These are phyloP conservation scores for Phalanger gymnotis DNA, from an alignment of 2,797 vertebrate genomes.

Conservation along the genomic window DNA sequence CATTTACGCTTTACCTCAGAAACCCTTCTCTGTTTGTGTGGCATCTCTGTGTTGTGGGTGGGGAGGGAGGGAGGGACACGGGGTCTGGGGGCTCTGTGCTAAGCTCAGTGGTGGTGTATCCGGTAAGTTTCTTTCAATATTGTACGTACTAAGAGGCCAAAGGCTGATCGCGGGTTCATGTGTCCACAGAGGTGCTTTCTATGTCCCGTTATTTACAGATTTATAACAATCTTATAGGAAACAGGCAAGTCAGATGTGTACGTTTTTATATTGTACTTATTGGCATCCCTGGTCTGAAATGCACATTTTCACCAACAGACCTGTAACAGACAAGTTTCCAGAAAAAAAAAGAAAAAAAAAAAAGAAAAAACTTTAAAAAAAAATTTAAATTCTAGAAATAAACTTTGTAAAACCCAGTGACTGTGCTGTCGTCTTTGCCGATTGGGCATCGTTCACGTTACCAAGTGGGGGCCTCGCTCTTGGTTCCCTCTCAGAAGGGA, in stretches of 20 bases:
- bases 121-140: slow-evolving; percentile 78
- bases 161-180: slow-evolving; percentile 83
- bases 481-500: not conserved
- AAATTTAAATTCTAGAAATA: slow-evolving; percentile 87
- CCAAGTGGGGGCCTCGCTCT: not conserved
- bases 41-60: slow-evolving; percentile 83
- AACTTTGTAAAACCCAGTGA: slow-evolving; percentile 84
- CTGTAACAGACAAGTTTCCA: slow-evolving; percentile 88
- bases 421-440: slow-evolving; percentile 5
- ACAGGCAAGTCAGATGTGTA: slow-evolving; percentile 82
- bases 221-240: slow-evolving; percentile 82
- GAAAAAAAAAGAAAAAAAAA: slow-evolving; percentile 80
- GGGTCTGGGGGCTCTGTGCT: slow-evolving; percentile 66
- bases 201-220: slow-evolving; percentile 77
- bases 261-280: slow-evolving; percentile 82
- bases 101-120: slow-evolving; percentile 74
- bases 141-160: slow-evolving; percentile 84
- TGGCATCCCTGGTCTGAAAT: slow-evolving; percentile 88
- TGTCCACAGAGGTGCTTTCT: slow-evolving; percentile 84
- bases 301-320: slow-evolving; percentile 89
- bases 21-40: slow-evolving; percentile 80
- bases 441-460: not conserved
- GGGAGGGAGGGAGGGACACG: slow-evolving; percentile 58
- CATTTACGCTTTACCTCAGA: slow-evolving; percentile 89
- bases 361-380: not conserved